Conservation (phyloP, 2,113 vertebrate genomes). For the Ornithorhynchus anatinus region DNA sequence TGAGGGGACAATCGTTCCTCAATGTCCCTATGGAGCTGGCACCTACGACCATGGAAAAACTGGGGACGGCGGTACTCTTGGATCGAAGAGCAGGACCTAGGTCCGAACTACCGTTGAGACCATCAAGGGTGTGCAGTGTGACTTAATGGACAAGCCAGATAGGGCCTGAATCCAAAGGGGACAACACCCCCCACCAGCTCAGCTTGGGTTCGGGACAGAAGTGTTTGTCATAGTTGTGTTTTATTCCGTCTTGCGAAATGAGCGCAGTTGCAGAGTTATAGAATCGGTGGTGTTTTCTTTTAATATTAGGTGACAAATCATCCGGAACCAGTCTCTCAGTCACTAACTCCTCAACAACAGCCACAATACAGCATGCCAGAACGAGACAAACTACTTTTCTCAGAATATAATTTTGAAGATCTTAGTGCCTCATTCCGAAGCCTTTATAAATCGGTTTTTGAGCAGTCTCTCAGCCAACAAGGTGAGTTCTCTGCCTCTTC, state of each 20-base stretch:
- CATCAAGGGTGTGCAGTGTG: too few species aligned
- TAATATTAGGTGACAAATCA: constrained; percentile 80
- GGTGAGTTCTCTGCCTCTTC: constrained; percentile 69
- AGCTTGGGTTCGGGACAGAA: too few species aligned
- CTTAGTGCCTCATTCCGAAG: constrained; percentile 87
- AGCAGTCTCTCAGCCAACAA: constrained; percentile 87
- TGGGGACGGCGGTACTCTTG: too few species aligned
- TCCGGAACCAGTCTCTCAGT: constrained; percentile 84
- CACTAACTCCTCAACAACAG: constrained; percentile 81
- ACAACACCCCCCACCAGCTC: too few species aligned
- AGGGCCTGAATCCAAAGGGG: too few species aligned
- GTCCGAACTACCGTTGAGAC: too few species aligned
- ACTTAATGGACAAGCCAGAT: too few species aligned
- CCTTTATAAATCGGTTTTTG: constrained; percentile 87
- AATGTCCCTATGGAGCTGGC: too few species aligned
- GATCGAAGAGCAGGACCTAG: too few species aligned
- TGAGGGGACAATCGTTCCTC: too few species aligned
- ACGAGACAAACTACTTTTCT: constrained; percentile 86
- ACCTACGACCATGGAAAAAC: too few species aligned
- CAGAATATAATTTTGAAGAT: constrained; percentile 83
- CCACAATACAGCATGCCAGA: constrained; percentile 87
- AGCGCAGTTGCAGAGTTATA: not conserved
- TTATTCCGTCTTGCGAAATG: not conserved
- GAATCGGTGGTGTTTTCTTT: constrained; percentile 41
- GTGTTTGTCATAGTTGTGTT: too few species aligned